Conservation (phyloP, 2,113 vertebrate species). For the Sisor rabdophorus region DNA sequence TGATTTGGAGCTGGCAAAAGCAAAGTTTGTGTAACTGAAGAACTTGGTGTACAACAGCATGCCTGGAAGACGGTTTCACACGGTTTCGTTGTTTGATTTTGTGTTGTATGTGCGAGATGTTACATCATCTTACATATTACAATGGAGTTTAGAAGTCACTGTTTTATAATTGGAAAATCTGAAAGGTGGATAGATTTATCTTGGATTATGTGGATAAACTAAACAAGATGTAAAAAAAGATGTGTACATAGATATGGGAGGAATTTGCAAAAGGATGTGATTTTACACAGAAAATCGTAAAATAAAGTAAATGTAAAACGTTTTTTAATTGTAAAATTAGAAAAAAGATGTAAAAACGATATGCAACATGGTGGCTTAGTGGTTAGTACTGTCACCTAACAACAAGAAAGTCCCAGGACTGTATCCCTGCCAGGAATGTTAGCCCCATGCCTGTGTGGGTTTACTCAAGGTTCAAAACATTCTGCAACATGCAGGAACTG, state of each 20-base stretch:
- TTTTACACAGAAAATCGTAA: not conserved
- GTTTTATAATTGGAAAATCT: not conserved
- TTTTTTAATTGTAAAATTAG: not conserved
- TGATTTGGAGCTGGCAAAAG: conserved; percentile 67
- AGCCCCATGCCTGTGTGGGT: too few relatives aligned
- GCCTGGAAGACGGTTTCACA: conserved; percentile 9
- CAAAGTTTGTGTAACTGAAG: conserved; percentile 79
- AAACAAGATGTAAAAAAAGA: not conserved
- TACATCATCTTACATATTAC: conserved; percentile 9
- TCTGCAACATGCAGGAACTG: not conserved
- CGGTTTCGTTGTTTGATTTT: not conserved
- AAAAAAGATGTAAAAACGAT: too few relatives aligned
- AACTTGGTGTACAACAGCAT: conserved; percentile 46
- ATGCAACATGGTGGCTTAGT: too few relatives aligned
- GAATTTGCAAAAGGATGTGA: not conserved
- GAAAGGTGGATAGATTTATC: not conserved
- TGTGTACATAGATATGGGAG: too few relatives aligned
- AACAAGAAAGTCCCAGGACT: too few relatives aligned
- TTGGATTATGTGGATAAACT: not conserved
- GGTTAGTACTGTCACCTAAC: too few relatives aligned
- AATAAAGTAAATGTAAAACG: not conserved
- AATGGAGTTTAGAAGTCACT: not conserved
- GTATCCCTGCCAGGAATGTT: too few relatives aligned
- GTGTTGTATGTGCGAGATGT: conserved; percentile 11
- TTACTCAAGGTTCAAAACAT: too few relatives aligned